These are phyloP conservation scores for Pterocles gutturalis DNA, from an alignment of 2,113 vertebrate species.

Conservation along the genomic window DNA sequence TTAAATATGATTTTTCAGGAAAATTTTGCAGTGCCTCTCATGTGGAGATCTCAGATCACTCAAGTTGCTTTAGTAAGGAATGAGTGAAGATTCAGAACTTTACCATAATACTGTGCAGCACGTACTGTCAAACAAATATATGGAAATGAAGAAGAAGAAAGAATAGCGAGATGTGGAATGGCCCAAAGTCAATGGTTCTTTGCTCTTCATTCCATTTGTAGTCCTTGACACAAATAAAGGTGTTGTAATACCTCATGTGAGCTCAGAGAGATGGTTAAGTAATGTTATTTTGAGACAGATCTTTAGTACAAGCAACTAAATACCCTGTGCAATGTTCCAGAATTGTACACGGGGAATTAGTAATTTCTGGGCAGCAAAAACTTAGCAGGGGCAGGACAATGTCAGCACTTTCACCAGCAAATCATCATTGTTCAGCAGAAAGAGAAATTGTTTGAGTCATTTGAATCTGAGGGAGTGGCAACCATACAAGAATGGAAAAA, in stretches of 20 bases:
- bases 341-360: neutral
- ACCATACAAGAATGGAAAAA: neutral
- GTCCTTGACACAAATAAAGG: neutral
- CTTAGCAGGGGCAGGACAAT: neutral
- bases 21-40: neutral
- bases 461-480: neutral
- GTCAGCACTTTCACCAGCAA: constrained; percentile 7
- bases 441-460: neutral
- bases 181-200: neutral
- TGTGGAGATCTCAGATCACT: neutral
- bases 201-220: neutral
- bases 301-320: neutral
- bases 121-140: neutral
- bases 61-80: neutral
- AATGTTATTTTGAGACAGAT: neutral
- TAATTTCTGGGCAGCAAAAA: constrained; percentile 4
- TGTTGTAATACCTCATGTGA: neutral
- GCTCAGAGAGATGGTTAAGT: neutral
- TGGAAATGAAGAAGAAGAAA: neutral
- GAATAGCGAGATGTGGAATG: neutral
- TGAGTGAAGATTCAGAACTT: neutral
- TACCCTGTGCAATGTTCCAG: neutral
- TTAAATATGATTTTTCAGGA: neutral
- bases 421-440: neutral
- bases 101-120: neutral